Conservation (phyloP, 2,888 invertebrate species). For the Spialia ferax region DNA sequence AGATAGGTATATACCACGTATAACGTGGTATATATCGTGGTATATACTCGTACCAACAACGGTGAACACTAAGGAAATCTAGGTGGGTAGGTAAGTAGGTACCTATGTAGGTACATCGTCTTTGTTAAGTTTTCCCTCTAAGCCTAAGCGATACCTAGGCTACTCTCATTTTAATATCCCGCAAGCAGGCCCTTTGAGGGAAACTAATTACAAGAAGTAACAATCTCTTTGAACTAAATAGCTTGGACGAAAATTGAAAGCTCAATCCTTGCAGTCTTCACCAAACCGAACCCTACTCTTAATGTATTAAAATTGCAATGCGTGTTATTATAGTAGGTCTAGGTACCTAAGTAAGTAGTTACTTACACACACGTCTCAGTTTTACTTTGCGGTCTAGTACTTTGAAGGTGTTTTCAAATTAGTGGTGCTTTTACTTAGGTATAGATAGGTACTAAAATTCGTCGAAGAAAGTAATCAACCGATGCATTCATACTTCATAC, state of each 20-base stretch:
- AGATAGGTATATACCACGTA: no score
- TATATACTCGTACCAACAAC: no score
- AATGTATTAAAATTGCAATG: background rate
- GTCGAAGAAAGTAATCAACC: background rate
- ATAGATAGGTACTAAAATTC: no score
- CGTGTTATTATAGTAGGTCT: no score
- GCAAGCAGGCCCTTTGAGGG: slow-evolving; percentile 1
- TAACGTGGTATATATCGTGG: no score
- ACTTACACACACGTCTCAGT: no score
- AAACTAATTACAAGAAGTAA: background rate
- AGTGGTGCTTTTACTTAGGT: no score
- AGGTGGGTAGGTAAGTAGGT: background rate
- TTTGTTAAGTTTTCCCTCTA: background rate
- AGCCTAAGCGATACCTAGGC: background rate
- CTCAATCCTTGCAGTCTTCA: background rate
- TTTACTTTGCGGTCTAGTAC: no score
- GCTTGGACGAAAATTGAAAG: background rate
- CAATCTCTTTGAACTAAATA: background rate
- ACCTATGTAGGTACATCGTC: background rate
- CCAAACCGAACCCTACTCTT: background rate
- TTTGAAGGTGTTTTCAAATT: no score
- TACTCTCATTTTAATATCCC: background rate
- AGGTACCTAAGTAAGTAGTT: no score
- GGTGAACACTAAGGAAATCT: background rate
- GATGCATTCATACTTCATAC: background rate